phyloP scores from a whole-genome alignment of 1,140 invertebrate genomes.

The Penaeus chinensis region DNA sequence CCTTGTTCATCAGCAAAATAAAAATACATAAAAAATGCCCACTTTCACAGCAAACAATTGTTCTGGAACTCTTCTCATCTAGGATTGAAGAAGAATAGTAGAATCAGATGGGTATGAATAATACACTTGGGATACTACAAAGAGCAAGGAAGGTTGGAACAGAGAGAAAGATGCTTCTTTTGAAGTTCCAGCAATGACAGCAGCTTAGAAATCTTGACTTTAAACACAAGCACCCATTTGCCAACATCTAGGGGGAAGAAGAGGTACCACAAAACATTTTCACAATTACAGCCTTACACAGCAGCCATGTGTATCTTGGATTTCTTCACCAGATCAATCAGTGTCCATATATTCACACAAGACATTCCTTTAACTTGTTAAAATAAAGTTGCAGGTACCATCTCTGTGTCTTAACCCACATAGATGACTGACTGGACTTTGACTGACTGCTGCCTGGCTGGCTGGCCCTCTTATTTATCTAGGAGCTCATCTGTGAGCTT shows the following conservation, averaged over 20 bases:
- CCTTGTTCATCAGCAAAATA: slow-evolving; percentile 24
- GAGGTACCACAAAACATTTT: slow-evolving; percentile 37
- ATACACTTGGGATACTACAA: slow-evolving; percentile 56
- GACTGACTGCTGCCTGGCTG: slow-evolving; percentile 40
- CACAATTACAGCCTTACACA: neutral
- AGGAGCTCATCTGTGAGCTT: slow-evolving; percentile 24
- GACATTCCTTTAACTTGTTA: slow-evolving; percentile 7
- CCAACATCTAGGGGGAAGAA: slow-evolving; percentile 44
- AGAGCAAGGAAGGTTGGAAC: slow-evolving; percentile 52
- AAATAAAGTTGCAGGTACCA: slow-evolving; percentile 38
- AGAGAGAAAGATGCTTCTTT: slow-evolving; percentile 48
- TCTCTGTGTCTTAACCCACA: slow-evolving; percentile 24
- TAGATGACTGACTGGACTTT: slow-evolving; percentile 37
- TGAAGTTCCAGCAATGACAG: slow-evolving; percentile 48
- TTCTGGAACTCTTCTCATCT: slow-evolving; percentile 56
- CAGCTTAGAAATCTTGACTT: slow-evolving; percentile 52
- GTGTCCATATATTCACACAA: slow-evolving; percentile 14
- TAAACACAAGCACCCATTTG: slow-evolving; percentile 58
- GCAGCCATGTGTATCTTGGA: too few species aligned
- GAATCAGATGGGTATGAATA: slow-evolving; percentile 51
- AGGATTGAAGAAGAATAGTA: slow-evolving; percentile 35
- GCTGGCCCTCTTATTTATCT: slow-evolving; percentile 41
- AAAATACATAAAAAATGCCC: slow-evolving; percentile 41
- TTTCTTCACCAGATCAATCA: neutral
- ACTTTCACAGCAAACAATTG: slow-evolving; percentile 53